Evolutionary conservation across 2,888 invertebrate genomes (phyloP).

Genomic region (Drosophila fungiperda): DNA sequence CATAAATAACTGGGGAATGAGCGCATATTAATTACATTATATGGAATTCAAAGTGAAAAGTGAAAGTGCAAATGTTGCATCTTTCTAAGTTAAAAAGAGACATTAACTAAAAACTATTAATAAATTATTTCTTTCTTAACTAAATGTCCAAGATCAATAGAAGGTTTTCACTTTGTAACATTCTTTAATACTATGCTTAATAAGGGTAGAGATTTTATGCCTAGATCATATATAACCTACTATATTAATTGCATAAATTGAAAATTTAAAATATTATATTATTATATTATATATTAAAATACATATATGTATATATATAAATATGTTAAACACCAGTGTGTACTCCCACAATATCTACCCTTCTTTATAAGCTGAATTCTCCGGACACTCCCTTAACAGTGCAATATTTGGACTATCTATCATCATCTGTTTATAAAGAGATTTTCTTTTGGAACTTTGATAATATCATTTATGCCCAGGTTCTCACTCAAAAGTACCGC

Average conservation of each 20-base stretch:
- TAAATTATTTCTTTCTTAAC: background rate
- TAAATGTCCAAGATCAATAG: background rate
- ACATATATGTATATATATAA: no score
- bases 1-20: background rate
- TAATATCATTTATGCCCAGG: background rate
- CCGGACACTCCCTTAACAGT: background rate
- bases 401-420: background rate
- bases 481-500: constrained; percentile 24
- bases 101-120: background rate
- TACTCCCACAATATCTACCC: background rate
- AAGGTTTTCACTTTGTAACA: fast-evolving
- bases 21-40: background rate
- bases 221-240: background rate
- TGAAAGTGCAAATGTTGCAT: background rate
- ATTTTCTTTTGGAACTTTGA: background rate
- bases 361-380: background rate
- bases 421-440: background rate
- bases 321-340: background rate
- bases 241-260: background rate
- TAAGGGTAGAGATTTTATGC: background rate
- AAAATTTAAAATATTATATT: no score
- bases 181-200: no score
- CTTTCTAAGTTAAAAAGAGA: background rate
- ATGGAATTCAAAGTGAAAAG: background rate
- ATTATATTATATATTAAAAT: background rate